A percentile compares a stretch with the other conserved stretches of the same genome.
Conservation (phyloP, 2,797 vertebrate genomes). For the Pseudomugil gertrudae region DNA sequence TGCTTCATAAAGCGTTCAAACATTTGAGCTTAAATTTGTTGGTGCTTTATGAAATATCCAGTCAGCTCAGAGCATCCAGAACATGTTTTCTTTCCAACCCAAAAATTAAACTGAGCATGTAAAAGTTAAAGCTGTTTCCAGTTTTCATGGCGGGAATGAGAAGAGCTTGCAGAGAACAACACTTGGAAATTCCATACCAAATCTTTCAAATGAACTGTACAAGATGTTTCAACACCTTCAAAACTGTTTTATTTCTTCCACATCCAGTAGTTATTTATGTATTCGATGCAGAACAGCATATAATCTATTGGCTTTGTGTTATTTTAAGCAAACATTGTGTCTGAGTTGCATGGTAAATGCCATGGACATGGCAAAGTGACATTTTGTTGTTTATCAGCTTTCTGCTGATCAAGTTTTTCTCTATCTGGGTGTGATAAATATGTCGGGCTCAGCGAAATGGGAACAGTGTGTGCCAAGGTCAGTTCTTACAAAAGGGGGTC, state of each 20-base stretch:
- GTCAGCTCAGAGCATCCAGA: too few species aligned
- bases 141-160: background rate
- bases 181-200: slow-evolving; percentile 18
- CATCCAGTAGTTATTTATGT: background rate
- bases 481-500: slow-evolving; percentile 4
- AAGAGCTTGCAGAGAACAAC: background rate
- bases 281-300: slow-evolving; percentile 9
- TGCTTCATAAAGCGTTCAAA: too few species aligned
- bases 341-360: slow-evolving; percentile 44
- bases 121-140: background rate
- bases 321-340: slow-evolving; percentile 32
- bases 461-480: slow-evolving; percentile 20
- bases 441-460: slow-evolving; percentile 24
- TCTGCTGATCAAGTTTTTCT: slow-evolving; percentile 34
- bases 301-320: slow-evolving; percentile 41
- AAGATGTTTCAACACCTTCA: background rate
- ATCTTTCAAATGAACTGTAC: slow-evolving; percentile 17
- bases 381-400: slow-evolving; percentile 67
- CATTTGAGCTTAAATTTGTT: too few species aligned
- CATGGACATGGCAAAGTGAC: slow-evolving; percentile 37
- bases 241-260: slow-evolving; percentile 9
- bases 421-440: slow-evolving; percentile 55
- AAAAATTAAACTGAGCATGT: too few species aligned
- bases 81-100: too few species aligned
- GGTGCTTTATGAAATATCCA: too few species aligned